Base-by-base conservation (phyloP, 1,140 invertebrate species). In the Wiebesia pumilae region DNA sequence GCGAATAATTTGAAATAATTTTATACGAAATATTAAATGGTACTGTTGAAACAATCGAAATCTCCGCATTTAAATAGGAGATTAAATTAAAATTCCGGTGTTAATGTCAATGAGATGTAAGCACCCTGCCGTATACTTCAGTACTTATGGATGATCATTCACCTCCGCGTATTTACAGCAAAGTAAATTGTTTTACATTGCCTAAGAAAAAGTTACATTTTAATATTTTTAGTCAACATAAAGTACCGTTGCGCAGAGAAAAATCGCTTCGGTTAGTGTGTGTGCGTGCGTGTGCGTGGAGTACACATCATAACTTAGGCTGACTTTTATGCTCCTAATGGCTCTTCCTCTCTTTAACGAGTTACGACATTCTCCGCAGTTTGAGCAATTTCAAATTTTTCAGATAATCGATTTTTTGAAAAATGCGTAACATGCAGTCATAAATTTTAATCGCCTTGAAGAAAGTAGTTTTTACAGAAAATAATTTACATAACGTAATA, bases 321-420 rank as follows among this genome's bases (percentile, higher is more conserved):
- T 81, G 84, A 85, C 84, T 85, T 85, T 85, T 81, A 85, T 80
- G 78, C 78, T 58, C 83, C 71, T 85, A 85, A 85, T 85, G 78
- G 84, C 65, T 81, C 84, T 81, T 85, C 84, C 84, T 81, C 67
- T 80, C 51, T 80, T n/a, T 85, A 85, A 85, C 84, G 67, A 81
- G 84, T 81, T 86, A 86, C 84, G 54, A 86, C 69, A 86, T 86
- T 77, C 84, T 77, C 77, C 16, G 79, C 79, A 77, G 79, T 86
- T 86, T 86, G 69, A 81, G 79, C 67, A 81, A 82, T 86, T 86
- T 86, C 62, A 86, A 81, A 81, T 86, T 86, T 86, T 73, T 85
- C 78, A 62, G 84, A 80, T 81, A 85, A 81, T 73, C 65, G 84
- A 85, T 85, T 81, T 80, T 85, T 83, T 71, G 12, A 30, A 80